Conservation (phyloP, 2,797 vertebrate species). For the Champsocephalus esox region DNA sequence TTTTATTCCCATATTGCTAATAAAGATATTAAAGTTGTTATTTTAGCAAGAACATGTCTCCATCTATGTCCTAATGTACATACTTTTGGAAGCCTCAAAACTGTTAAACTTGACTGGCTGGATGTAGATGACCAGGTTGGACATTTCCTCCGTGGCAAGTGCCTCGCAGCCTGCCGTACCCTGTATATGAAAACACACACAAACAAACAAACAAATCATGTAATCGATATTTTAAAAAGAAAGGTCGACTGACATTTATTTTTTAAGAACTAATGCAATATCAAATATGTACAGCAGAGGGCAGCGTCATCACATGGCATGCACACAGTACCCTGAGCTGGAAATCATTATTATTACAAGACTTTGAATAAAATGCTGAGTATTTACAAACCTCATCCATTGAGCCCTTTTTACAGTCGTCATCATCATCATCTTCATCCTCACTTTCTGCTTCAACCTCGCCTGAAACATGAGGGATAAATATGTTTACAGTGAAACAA, state of each 20-base stretch:
- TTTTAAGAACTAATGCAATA: neutral
- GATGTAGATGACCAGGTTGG: slow-evolving; percentile 97
- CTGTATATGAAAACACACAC: slow-evolving; percentile 71
- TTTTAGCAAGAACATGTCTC: neutral
- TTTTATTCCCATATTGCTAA: neutral
- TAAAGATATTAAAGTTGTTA: neutral
- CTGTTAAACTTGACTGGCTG: slow-evolving; percentile 97
- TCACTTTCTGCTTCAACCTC: slow-evolving; percentile 96
- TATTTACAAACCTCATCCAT: slow-evolving; percentile 92
- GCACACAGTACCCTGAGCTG: neutral
- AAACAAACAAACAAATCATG: too few species aligned
- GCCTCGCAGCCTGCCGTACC: slow-evolving; percentile 96
- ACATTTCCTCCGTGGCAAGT: slow-evolving; percentile 98
- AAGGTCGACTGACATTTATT: neutral
- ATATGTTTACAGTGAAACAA: neutral
- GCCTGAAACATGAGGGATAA: slow-evolving; percentile 79
- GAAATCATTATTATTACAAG: neutral
- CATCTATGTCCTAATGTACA: neutral
- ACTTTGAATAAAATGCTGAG: neutral
- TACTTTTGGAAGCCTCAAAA: slow-evolving; percentile 96
- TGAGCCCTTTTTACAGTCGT: slow-evolving; percentile 96
- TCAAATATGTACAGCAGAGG: slow-evolving; percentile 31
- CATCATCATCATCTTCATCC: slow-evolving; percentile 95
- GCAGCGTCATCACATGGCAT: neutral
- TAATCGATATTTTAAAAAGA: neutral